Evolutionary conservation across 2,113 vertebrate genomes (phyloP).

Genomic region (Sminthopsis crassicaudata): DNA sequence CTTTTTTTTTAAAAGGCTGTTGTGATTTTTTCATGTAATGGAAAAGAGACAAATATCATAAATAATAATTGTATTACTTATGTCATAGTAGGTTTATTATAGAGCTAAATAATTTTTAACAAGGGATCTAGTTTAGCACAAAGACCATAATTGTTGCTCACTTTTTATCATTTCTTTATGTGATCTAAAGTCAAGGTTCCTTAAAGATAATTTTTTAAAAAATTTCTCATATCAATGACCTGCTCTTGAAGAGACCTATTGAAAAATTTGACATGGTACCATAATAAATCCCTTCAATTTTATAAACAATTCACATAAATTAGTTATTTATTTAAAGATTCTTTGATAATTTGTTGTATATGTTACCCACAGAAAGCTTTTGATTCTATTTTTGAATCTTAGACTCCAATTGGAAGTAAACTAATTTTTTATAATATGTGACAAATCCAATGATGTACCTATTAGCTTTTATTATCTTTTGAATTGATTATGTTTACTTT

Average conservation of each 20-base stretch:
- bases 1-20: neutral
- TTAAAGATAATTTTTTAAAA: neutral
- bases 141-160: neutral
- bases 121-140: neutral
- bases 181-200: neutral
- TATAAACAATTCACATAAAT: neutral
- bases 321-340: neutral
- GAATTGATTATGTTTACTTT: neutral
- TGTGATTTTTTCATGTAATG: neutral
- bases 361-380: neutral
- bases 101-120: neutral
- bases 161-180: neutral
- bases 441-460: neutral
- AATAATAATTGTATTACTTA: neutral
- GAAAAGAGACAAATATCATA: neutral
- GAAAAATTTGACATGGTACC: neutral
- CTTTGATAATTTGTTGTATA: neutral
- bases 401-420: neutral
- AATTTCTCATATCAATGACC: neutral
- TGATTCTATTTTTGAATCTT: neutral
- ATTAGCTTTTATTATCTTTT: neutral
- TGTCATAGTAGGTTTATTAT: neutral
- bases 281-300: neutral
- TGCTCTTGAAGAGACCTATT: neutral
- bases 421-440: neutral